Percentiles rank a stretch among this genome's conserved stretches.
Evolutionary conservation across 2,113 vertebrate species (phyloP).

Genomic region (Eonycteris spelaea): DNA sequence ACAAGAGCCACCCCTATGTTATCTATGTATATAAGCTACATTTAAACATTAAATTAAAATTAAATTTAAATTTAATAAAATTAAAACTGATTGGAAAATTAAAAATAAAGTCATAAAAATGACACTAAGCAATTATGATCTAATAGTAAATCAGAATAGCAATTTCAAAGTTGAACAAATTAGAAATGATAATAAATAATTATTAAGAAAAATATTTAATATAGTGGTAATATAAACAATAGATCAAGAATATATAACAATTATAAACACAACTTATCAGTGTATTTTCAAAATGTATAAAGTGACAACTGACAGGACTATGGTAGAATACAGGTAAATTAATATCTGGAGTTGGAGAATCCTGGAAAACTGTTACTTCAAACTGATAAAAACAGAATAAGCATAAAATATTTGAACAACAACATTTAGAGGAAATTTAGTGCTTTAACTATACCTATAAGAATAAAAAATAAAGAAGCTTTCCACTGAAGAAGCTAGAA

Average conservation of each 20-base stretch:
- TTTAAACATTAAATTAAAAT: neutral
- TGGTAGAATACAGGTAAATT: neutral
- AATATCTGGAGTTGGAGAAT: neutral
- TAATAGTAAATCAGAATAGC: neutral
- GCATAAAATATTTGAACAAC: neutral
- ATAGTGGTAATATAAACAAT: neutral
- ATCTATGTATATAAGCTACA: neutral
- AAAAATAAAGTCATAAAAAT: neutral
- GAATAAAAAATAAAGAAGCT: neutral
- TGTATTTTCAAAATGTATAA: neutral
- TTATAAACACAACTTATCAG: neutral
- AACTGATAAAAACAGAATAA: neutral
- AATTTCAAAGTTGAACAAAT: neutral
- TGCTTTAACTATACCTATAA: neutral
- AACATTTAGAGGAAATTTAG: neutral
- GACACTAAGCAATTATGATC: neutral
- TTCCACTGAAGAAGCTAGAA: neutral
- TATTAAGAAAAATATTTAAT: neutral
- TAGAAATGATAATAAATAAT: neutral
- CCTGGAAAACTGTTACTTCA: neutral
- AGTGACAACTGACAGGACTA: neutral
- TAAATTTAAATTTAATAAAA: too few species aligned
- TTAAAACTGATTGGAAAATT: neutral
- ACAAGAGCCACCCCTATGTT: neutral
- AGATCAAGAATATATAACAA: neutral